Evolutionary conservation across 2,113 vertebrate genomes (phyloP).

Genomic region (Xiphophorus couchianus): DNA sequence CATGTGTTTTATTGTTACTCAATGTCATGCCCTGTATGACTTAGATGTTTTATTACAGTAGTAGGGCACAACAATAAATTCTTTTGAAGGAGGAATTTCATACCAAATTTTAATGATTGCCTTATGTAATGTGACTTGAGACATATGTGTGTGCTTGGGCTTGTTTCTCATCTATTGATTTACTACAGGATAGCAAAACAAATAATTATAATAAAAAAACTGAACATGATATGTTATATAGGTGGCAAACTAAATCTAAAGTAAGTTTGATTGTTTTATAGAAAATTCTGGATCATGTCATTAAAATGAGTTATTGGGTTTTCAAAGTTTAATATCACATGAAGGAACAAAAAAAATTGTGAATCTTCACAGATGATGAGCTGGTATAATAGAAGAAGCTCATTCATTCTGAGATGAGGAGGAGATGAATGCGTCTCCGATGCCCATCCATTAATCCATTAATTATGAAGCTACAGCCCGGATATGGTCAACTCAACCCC

Average conservation of each 20-base stretch:
- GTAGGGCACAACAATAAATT: not conserved
- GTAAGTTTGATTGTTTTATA: not conserved
- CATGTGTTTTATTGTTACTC: not conserved
- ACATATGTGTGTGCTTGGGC: not conserved
- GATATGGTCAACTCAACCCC: not conserved
- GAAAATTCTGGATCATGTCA: not conserved
- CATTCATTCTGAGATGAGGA: not conserved
- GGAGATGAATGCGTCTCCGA: not conserved
- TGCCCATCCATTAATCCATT: not conserved
- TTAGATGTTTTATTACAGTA: not conserved
- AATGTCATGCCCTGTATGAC: not conserved
- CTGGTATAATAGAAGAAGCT: not conserved
- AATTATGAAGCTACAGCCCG: not conserved
- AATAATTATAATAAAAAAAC: not conserved
- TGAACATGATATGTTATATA: not conserved
- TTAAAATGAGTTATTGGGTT: not conserved
- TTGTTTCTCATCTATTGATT: not conserved
- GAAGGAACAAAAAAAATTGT: not conserved
- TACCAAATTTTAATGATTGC: not conserved
- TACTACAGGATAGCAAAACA: not conserved
- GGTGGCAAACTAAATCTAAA: not conserved
- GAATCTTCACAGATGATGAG: not conserved
- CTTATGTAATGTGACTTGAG: not conserved
- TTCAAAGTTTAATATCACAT: not conserved
- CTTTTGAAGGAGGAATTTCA: not conserved